phyloP scores from a whole-genome alignment of 2,797 vertebrate genomes.

The Crocidura indochinensis region DNA sequence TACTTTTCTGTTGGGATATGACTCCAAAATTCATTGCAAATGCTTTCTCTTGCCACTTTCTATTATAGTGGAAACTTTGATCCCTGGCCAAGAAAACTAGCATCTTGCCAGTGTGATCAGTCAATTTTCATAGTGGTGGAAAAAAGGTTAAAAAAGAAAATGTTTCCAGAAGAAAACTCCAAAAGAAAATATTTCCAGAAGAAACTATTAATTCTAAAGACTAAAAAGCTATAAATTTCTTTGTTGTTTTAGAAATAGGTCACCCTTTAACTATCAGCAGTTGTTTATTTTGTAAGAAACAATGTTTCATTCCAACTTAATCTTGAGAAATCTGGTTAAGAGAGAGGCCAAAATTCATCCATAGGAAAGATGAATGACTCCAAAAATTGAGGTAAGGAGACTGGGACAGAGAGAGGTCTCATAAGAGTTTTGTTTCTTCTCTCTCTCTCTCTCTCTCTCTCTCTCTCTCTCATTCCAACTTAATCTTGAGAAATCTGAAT shows the following conservation, averaged over 20 bases:
- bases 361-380: slow-evolving; percentile 46
- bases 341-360: slow-evolving; percentile 9
- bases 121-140: slow-evolving; percentile 63
- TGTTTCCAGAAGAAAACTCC: slow-evolving; percentile 75
- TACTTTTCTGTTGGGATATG: slow-evolving; percentile 6
- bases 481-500: slow-evolving; percentile 65
- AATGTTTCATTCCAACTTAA: slow-evolving; percentile 75
- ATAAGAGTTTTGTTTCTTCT: too few relatives aligned
- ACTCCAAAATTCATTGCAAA: slow-evolving; percentile 59
- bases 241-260: slow-evolving; percentile 65
- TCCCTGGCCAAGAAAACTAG: slow-evolving; percentile 66
- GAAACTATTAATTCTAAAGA: slow-evolving; percentile 71
- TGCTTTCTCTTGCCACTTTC: not conserved
- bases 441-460: too few relatives aligned
- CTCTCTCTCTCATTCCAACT: slow-evolving; percentile 42
- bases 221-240: slow-evolving; percentile 69
- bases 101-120: slow-evolving; percentile 62
- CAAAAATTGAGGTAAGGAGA: not conserved
- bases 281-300: slow-evolving; percentile 71
- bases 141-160: not conserved
- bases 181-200: slow-evolving; percentile 63
- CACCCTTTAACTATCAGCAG: slow-evolving; percentile 45
- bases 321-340: slow-evolving; percentile 56
- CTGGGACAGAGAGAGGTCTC: not conserved
- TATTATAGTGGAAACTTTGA: slow-evolving; percentile 54